Percentiles rank a stretch among this genome's conserved stretches.
Evolutionary conservation across 1,140 invertebrate genomes (phyloP).

Genomic region (Pseudomyrmex dendroicus): DNA sequence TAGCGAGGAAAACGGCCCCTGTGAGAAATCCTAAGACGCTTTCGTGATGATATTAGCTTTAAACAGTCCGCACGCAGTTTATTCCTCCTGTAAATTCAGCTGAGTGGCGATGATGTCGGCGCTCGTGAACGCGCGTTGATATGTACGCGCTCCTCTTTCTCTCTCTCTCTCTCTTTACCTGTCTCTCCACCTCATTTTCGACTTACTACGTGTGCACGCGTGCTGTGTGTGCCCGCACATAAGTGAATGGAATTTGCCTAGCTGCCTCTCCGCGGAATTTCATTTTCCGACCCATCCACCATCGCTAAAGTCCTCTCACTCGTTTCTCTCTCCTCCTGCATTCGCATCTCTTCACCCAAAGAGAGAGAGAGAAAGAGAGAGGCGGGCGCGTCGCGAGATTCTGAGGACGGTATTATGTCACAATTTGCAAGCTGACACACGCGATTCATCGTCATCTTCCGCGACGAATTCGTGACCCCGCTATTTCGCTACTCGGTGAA

Average conservation of each 20-base stretch:
- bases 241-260: constrained; percentile 72
- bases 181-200: constrained; percentile 21
- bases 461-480: constrained; percentile 41
- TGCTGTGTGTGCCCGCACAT: constrained; percentile 53
- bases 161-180: background rate
- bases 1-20: constrained; percentile 16
- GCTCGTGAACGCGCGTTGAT: constrained; percentile 53
- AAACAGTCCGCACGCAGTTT: constrained; percentile 56
- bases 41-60: constrained; percentile 53
- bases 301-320: constrained; percentile 53
- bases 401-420: constrained; percentile 65
- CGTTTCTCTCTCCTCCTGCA: background rate
- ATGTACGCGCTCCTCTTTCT: constrained; percentile 23
- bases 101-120: constrained; percentile 30
- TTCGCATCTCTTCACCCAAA: constrained; percentile 25
- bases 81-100: constrained; percentile 66
- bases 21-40: constrained; percentile 64
- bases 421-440: constrained; percentile 61
- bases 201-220: constrained; percentile 36
- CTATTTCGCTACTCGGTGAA: constrained; percentile 34
- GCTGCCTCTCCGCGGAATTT: constrained; percentile 72
- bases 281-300: constrained; percentile 76
- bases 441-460: constrained; percentile 54
- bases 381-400: constrained; percentile 7
- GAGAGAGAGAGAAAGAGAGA: constrained; percentile 1